These are phyloP conservation scores for Euphydryas editha DNA, from an alignment of 2,888 invertebrate species.

Conservation along the genomic window DNA sequence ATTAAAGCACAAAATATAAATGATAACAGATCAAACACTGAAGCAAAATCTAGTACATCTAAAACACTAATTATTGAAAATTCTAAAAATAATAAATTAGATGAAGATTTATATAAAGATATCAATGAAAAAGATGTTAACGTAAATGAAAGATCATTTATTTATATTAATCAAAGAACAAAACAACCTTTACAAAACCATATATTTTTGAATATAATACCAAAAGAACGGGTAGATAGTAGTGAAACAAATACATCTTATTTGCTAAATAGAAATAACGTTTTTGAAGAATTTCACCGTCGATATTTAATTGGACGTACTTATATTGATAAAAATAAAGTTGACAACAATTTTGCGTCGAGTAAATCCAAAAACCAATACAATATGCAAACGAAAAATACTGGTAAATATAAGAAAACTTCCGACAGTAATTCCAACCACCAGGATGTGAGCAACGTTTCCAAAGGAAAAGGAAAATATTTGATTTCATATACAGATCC, in stretches of 20 bases:
- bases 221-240: constrained; percentile 2
- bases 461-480: constrained; percentile 10
- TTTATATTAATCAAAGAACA: constrained; percentile 61
- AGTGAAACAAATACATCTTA: constrained; percentile 11
- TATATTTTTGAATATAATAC: constrained; percentile 2
- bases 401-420: not conserved
- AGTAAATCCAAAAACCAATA: constrained; percentile 1
- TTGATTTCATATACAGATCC: not conserved
- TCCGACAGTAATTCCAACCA: not conserved
- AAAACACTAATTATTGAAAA: not conserved
- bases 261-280: constrained; percentile 17
- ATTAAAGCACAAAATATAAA: not conserved
- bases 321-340: constrained; percentile 17
- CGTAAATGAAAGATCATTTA: constrained; percentile 63
- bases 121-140: constrained; percentile 51
- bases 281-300: constrained; percentile 25
- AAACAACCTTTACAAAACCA: constrained; percentile 41
- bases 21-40: not conserved
- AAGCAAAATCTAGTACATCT: not conserved
- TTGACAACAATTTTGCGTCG: constrained; percentile 1
- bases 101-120: constrained; percentile 56
- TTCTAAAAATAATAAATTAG: constrained; percentile 27
- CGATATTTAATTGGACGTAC: constrained; percentile 19
- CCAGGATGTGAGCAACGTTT: not conserved
- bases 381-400: not conserved